phyloP scores from a whole-genome alignment of 2,113 vertebrate genomes.

The Verasper variegatus region DNA sequence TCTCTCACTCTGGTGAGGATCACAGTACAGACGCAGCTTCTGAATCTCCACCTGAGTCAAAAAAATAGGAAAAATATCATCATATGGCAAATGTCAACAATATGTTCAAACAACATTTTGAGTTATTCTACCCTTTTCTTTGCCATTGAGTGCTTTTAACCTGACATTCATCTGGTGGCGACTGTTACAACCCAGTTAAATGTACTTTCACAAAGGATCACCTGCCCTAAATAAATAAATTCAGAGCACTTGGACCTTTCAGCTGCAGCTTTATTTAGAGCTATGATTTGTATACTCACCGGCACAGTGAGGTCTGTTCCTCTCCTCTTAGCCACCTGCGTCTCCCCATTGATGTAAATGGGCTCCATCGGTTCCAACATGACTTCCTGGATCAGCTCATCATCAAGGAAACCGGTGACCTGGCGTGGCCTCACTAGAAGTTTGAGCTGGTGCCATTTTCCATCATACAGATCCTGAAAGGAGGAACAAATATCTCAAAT shows the following conservation, averaged over 20 bases:
- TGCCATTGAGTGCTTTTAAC: not conserved
- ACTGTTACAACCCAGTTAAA: not conserved
- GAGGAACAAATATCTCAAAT: conserved; percentile 7
- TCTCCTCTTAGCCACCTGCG: conserved; percentile 80
- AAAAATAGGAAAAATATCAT: not conserved
- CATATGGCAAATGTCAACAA: not conserved
- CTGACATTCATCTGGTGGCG: too few species aligned
- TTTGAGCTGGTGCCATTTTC: conserved; percentile 85
- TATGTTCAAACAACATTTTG: too few species aligned
- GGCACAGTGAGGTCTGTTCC: conserved; percentile 71
- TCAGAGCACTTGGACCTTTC: not conserved
- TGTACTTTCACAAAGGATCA: not conserved
- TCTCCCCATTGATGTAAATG: conserved; percentile 85
- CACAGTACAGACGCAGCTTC: conserved; percentile 86
- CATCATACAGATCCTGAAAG: conserved; percentile 67
- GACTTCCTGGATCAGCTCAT: conserved; percentile 63
- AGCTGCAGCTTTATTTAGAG: not conserved
- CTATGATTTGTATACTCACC: conserved; percentile 62
- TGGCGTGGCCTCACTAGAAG: conserved; percentile 73
- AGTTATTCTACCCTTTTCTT: not conserved
- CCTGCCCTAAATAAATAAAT: not conserved
- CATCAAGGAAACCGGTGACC: conserved; percentile 79
- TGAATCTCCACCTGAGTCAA: conserved; percentile 81
- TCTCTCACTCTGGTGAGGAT: conserved; percentile 84
- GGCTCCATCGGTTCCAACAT: conserved; percentile 71